Evolutionary conservation across 2,797 vertebrate genomes (phyloP).

Genomic region (Catamblyrhynchus diadema): DNA sequence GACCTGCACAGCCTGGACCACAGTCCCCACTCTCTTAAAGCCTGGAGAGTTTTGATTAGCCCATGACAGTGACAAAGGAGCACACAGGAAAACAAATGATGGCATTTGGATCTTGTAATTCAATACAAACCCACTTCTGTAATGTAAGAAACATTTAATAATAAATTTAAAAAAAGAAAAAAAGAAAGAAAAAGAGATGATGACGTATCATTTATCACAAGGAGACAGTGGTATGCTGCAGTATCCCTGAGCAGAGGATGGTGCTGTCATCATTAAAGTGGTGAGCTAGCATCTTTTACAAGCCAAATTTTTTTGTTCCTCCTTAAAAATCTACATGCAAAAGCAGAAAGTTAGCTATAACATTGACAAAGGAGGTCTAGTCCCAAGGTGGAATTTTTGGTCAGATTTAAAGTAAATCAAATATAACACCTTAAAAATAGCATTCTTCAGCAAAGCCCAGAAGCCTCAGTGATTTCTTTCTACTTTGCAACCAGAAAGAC

Average conservation of each 20-base stretch:
- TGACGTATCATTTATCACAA: neutral
- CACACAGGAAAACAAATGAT: neutral
- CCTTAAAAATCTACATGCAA: conserved; percentile 2
- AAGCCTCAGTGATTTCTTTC: conserved; percentile 21
- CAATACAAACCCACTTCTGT: conserved; percentile 7
- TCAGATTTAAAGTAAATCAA: conserved; percentile 44
- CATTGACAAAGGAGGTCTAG: conserved; percentile 15
- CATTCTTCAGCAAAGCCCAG: neutral
- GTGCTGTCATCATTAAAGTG: neutral
- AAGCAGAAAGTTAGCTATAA: neutral
- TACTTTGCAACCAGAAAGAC: conserved; percentile 24
- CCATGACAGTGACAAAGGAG: conserved; percentile 20
- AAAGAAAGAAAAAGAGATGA: neutral
- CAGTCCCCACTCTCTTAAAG: neutral
- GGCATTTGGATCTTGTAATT: neutral
- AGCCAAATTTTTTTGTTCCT: neutral
- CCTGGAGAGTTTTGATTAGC: neutral
- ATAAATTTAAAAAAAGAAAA: neutral
- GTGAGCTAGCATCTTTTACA: neutral
- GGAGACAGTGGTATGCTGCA: neutral
- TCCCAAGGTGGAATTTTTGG: neutral
- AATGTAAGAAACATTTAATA: neutral
- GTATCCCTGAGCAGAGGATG: neutral
- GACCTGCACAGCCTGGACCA: neutral
- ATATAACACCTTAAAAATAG: conserved; percentile 50